Base-by-base conservation (phyloP, 2,888 invertebrate genomes). In the Philhelius pedissequus region DNA sequence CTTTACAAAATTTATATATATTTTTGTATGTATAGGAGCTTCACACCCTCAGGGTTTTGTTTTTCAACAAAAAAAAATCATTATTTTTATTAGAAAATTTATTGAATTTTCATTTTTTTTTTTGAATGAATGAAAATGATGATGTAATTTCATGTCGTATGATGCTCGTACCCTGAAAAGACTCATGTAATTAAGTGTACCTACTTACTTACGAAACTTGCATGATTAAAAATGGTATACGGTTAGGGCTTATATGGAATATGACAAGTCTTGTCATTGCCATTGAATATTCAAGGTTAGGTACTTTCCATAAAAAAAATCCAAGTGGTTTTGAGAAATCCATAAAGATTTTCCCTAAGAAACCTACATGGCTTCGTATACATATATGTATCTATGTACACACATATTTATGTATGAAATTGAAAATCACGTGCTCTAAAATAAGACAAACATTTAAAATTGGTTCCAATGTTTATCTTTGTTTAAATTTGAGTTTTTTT, bases 31-130 rank as follows among this genome's bases (percentile, higher is more conserved):
- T n/a, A n/a, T 20, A 50, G 35, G 18, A 52, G 32, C 56, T 56
- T 80, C 70, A 77, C 76, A 62, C 60, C 77, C 73, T 56, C 43
- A 62, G 48, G 71, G 60, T 58, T 38, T 60, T 58, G 6, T 11
- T 4, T 2, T 7, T 7, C 3, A 20, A 1, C 30, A 35, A 56
- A 20, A 35, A 11, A n/a, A n/a, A 11, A 9, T 27, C 13, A 11
- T 11, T 25, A n/a, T 13, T 45, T 62, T 62, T 13, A 20, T 35
- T 58, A 30, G 45, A 20, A 64, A 64, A 64, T 64, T 64, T 64
- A 64, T 64, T 64, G 60, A 64, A 18, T 54, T 64, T 45, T 22
- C 30, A 45, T 30, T 64, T 45, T 45, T 30, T 64, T 45, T 45
- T 38, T 3, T 64, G 45, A 64, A 64, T 64, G 64, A 64, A n/a